A percentile compares a stretch with the other conserved stretches of the same genome.
phyloP scores from a whole-genome alignment of 2,113 vertebrate genomes.

The Hiodon alosoides region DNA sequence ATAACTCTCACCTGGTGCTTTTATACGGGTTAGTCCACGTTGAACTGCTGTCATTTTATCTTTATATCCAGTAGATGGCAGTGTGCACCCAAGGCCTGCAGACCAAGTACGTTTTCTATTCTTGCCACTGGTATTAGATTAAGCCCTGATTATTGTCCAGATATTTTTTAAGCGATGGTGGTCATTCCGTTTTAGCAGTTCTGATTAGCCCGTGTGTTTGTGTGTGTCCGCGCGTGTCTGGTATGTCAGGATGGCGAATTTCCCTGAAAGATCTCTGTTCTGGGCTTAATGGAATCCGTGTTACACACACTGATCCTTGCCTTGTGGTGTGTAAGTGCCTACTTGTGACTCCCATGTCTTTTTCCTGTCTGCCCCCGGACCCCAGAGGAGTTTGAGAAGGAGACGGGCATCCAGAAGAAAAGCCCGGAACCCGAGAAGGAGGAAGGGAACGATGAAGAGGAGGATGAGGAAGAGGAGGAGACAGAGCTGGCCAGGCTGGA shows the following conservation, averaged over 20 bases:
- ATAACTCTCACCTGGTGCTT: too few species aligned
- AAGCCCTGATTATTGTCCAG: background rate
- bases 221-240: background rate
- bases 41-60: background rate
- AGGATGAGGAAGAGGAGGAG: background rate
- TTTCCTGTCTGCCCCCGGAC: background rate
- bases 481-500: slow-evolving; percentile 1
- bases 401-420: slow-evolving; percentile 13
- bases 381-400: slow-evolving; percentile 43
- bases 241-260: too few species aligned
- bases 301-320: too few species aligned
- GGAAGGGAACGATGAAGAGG: slow-evolving; percentile 3
- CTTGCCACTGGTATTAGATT: background rate
- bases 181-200: too few species aligned
- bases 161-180: background rate
- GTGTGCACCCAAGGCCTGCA: slow-evolving; percentile 6
- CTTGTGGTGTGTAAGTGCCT: background rate
- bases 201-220: too few species aligned
- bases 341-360: background rate
- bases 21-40: background rate
- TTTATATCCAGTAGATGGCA: slow-evolving; percentile 46
- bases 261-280: too few species aligned
- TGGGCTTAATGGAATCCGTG: too few species aligned
- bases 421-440: slow-evolving; percentile 9
- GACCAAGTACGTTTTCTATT: background rate